A percentile compares a stretch with the other conserved stretches of the same genome.
phyloP scores from a whole-genome alignment of 2,113 vertebrate species.

The Oenanthe oenanthe region DNA sequence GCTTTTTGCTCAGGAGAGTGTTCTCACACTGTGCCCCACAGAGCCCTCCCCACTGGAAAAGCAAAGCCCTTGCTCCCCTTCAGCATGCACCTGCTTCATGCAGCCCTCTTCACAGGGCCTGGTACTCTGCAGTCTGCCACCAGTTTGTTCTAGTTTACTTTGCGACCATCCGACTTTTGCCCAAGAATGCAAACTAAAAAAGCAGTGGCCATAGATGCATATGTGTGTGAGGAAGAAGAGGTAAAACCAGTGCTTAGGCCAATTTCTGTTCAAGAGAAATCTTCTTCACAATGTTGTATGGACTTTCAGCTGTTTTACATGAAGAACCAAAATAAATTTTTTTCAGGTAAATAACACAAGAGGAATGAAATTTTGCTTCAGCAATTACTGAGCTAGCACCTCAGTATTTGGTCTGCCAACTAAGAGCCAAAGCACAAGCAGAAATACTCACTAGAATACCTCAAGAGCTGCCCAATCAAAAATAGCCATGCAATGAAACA shows the following conservation, averaged over 20 bases:
- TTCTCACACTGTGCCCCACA: background rate
- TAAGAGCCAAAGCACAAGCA: background rate
- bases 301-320: background rate
- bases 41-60: background rate
- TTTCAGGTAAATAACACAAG: background rate
- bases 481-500: constrained; percentile 3
- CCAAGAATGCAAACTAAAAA: background rate
- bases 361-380: background rate
- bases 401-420: constrained; percentile 7
- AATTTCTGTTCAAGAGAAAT: background rate
- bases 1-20: background rate
- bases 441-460: background rate
- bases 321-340: background rate
- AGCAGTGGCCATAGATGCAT: background rate
- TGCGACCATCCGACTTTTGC: background rate
- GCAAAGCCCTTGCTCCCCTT: background rate
- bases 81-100: background rate
- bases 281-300: background rate
- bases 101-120: background rate
- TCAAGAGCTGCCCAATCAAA: constrained; percentile 17
- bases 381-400: background rate
- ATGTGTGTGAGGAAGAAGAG: background rate
- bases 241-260: background rate
- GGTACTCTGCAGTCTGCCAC: background rate
- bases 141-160: background rate